A percentile compares a stretch with the other conserved stretches of the same genome.
These are phyloP conservation scores for Apaloderma vittatum DNA, from an alignment of 2,113 vertebrate species.

Conservation along the genomic window DNA sequence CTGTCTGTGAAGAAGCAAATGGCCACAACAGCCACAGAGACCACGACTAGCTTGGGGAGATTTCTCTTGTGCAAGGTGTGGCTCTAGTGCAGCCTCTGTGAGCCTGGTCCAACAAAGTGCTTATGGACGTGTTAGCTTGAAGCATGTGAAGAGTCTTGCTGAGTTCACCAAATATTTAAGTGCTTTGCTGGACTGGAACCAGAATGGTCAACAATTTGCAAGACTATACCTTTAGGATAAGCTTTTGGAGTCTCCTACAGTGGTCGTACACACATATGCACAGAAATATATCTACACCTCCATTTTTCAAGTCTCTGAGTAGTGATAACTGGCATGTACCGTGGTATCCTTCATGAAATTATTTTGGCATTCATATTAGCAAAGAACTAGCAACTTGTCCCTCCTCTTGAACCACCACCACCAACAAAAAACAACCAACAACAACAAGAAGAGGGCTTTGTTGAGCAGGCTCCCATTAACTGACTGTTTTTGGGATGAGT, in stretches of 20 bases:
- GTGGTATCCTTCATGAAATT: background rate
- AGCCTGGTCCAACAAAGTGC: background rate
- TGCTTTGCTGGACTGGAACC: slow-evolving; percentile 33
- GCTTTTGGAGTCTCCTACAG: background rate
- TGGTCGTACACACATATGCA: background rate
- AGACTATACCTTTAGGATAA: slow-evolving; percentile 12
- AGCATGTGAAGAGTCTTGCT: background rate
- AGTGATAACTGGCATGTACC: background rate
- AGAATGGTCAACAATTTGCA: slow-evolving; percentile 2
- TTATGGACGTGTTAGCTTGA: background rate
- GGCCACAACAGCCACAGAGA: background rate
- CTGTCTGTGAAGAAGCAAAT: background rate
- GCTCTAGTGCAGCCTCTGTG: background rate
- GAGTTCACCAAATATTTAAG: slow-evolving; percentile 32
- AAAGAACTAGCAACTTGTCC: background rate
- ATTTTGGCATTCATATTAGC: background rate
- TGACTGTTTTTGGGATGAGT: background rate
- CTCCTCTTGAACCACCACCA: background rate
- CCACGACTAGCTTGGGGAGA: background rate
- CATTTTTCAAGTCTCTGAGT: background rate
- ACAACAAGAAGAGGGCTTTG: background rate
- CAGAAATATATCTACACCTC: background rate
- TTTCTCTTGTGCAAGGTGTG: background rate
- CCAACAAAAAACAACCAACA: background rate
- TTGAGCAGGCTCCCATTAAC: background rate